Percentiles rank a stretch among this genome's conserved stretches.
Evolutionary conservation across 2,113 vertebrate species (phyloP).

Genomic region (Quiscalus mexicanus): DNA sequence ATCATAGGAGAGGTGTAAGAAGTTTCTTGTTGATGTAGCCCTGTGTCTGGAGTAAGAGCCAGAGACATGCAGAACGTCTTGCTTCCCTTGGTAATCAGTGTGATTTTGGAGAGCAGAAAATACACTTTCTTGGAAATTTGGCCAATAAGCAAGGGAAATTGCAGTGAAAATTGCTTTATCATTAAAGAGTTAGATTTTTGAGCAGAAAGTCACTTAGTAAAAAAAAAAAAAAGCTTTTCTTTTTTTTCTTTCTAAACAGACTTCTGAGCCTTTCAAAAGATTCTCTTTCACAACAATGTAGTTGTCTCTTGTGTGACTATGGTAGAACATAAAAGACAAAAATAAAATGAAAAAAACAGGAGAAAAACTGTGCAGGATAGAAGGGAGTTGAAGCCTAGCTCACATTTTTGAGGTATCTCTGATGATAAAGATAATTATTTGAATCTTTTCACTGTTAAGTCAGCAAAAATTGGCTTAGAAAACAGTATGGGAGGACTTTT

Average conservation of each 20-base stretch:
- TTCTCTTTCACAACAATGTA: not conserved
- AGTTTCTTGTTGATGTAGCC: not conserved
- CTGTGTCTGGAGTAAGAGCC: not conserved
- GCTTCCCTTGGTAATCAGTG: accelerated
- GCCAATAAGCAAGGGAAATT: not conserved
- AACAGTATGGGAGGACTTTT: not conserved
- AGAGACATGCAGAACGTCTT: not conserved
- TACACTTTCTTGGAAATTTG: not conserved
- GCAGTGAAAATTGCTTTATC: not conserved
- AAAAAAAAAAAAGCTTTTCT: no score
- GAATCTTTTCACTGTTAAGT: not conserved
- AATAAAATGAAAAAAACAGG: not conserved
- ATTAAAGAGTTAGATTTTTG: not conserved
- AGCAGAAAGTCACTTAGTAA: not conserved
- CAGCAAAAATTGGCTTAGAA: not conserved
- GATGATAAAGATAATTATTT: not conserved
- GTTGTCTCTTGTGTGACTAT: not conserved
- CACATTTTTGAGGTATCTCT: not conserved
- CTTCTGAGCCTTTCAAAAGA: not conserved
- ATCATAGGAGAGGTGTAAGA: not conserved
- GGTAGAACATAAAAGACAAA: not conserved
- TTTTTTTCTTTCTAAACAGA: not conserved
- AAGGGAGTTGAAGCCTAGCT: not conserved
- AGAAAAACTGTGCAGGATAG: not conserved
- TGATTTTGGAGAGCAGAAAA: not conserved